These are phyloP conservation scores for Sebastes trivittatus DNA, from an alignment of 2,797 vertebrate genomes.

Conservation along the genomic window DNA sequence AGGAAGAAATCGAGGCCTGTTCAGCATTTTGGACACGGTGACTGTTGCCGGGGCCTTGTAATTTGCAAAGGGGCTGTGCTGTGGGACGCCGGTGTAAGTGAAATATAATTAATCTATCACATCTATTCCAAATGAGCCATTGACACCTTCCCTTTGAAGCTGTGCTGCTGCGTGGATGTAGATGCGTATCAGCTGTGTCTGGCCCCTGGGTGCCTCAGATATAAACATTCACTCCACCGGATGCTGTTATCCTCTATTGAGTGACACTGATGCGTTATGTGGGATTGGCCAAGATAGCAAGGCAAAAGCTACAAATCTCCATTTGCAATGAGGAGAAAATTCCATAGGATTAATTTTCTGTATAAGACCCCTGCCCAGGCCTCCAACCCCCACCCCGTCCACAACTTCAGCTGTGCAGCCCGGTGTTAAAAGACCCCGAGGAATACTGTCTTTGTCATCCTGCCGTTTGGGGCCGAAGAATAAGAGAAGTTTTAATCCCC, in stretches of 20 bases:
- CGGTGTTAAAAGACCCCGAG: constrained; percentile 88
- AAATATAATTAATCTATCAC: constrained; percentile 82
- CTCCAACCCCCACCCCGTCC: constrained; percentile 70
- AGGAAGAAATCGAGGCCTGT: constrained; percentile 60
- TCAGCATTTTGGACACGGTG: constrained; percentile 43
- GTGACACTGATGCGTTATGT: constrained; percentile 76
- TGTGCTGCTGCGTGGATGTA: constrained; percentile 61
- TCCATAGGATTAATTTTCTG: constrained; percentile 88
- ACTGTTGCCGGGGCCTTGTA: constrained; percentile 42
- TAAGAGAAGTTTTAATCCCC: constrained; percentile 90
- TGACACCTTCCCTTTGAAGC: constrained; percentile 77
- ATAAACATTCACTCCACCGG: constrained; percentile 75
- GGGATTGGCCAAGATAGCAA: constrained; percentile 76
- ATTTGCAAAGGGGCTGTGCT: constrained; percentile 70
- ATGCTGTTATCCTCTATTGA: constrained; percentile 78
- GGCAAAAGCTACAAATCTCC: constrained; percentile 83
- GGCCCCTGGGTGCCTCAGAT: constrained; percentile 67
- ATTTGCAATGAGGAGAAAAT: constrained; percentile 87
- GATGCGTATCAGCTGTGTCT: constrained; percentile 73
- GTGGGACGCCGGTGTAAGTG: constrained; percentile 63
- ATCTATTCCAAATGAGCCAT: constrained; percentile 75
- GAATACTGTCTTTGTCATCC: constrained; percentile 90
- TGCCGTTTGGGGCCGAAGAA: constrained; percentile 86
- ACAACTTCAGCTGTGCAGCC: constrained; percentile 87
- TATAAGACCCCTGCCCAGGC: constrained; percentile 76